Base-by-base conservation (phyloP, 2,113 vertebrate species). In the Takifugu bimaculatus region DNA sequence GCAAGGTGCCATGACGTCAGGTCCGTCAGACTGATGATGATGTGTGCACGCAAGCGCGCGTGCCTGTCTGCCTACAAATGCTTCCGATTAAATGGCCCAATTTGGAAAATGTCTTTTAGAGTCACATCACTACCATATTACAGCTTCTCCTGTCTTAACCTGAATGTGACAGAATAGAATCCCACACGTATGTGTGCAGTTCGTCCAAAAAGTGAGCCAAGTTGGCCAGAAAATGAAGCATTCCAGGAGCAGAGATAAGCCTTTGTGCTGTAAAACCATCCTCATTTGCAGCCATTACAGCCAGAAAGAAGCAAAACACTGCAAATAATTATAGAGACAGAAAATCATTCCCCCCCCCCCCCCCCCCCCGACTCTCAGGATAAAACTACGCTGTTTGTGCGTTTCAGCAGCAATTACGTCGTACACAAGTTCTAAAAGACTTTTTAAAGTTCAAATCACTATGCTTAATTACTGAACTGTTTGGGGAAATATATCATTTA, bases 401-500 rank as follows among this genome's bases (percentile, higher is more conserved):
- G 57, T 12, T 64, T 73, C 56, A 48, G 54, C 50, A 54, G 64
- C 59, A 75, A 70, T 72, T 68, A 77, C 51, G 58, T 55, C 26
- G 27, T 43, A 72, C 67, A 65, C 43, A 26, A 53, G 26, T 5
- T 10, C 27, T 45, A 57, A 52, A 28, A 42, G 28, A 62, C 9
- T 42, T 61, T 67, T 60, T 27, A 3, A 49, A 67, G 50, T 48
- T 75, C 13, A 59, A 57, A 77, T 63, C 59, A 70, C 57, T 42
- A 6, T 44, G 26, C 42, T 71, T 84, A 67, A 79, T 77, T 80
- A 65, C 60, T 26, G 50, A 72, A 77, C 32, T 26, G 66, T 74
- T 81, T 70, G 26, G 54, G 77, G 56, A 76, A 54, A 70, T 60
- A 68, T 74, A 78, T 82, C 57, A 68, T 83, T 82, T 77, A 80